Evolutionary conservation across 2,797 vertebrate genomes (phyloP), one percentile per base, ranked within the genome.

Genomic region (Acipenser transmontanus): DNA sequence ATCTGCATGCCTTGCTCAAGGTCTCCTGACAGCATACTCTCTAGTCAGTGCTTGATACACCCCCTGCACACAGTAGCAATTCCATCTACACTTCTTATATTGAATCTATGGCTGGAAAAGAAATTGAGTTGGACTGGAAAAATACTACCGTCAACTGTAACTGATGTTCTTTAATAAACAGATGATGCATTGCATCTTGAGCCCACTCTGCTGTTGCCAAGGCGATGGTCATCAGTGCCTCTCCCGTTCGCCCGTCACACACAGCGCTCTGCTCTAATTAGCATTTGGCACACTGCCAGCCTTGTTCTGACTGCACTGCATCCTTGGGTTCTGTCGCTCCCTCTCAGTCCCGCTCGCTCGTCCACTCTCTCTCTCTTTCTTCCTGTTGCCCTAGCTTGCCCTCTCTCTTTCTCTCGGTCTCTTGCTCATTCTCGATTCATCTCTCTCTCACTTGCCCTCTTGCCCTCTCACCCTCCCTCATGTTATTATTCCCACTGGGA

Each of bases 151-250:
- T 13, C 4, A 10, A 6, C 60, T 20, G 48, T 48, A 70, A 66
- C 69, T 63, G 65, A 59, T 70, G 69, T 63, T 66, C 61, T 66
- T 70, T 63, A 70, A 63, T 59, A 20, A 65, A 60, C n/a, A 60
- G 61, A 63, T 81, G 83, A 84, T 68, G 80, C 85, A 80, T 80
- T 71, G 76, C 80, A 78, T 81, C 83, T 79, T 81, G 85, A 72
- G 81, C 80, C 84, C 74, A 73, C 80, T 83, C 87, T 73, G 61
- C 78, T 59, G 86, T 92, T 93, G 82, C 91, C 83, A 87, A 86
- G 85, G 91, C 59, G 69, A 92, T 88, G 81, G 87, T 80, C 81
- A 76, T 87, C 84, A 86, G 34, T 34, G 12, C 34, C 34, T 34
- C 34, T 34, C 34, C 34, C 73, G 77, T 78, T 80, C 76, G 76